These are phyloP conservation scores for Ethmia dodecea DNA, from an alignment of 2,888 invertebrate species.

Conservation along the genomic window DNA sequence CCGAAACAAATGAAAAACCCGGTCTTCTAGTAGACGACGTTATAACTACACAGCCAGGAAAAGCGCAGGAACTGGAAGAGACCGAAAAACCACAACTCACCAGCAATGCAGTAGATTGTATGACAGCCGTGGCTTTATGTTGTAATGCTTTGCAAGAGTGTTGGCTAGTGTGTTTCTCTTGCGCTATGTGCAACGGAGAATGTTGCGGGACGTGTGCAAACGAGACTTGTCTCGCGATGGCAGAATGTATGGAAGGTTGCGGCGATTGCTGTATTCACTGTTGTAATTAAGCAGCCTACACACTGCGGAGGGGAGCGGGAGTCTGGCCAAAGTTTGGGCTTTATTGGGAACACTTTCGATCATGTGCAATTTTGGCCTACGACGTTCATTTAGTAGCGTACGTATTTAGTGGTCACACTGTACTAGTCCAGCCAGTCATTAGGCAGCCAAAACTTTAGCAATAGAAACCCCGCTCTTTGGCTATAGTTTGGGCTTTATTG, in stretches of 20 bases:
- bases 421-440: too few relatives aligned
- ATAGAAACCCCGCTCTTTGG: too few relatives aligned
- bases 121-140: slow-evolving; percentile 6
- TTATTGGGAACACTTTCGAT: too few relatives aligned
- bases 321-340: too few relatives aligned
- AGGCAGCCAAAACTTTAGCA: too few relatives aligned
- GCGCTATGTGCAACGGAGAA: too few relatives aligned
- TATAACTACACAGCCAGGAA: slow-evolving; percentile 16
- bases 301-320: too few relatives aligned
- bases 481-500: too few relatives aligned
- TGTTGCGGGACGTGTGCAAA: slow-evolving; percentile 5
- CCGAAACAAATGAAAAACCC: not conserved
- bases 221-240: slow-evolving; percentile 10
- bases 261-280: slow-evolving; percentile 14
- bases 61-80: slow-evolving; percentile 7
- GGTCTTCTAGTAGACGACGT: slow-evolving; percentile 1
- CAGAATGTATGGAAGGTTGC: slow-evolving; percentile 12
- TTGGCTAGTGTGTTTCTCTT: slow-evolving; percentile 9
- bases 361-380: too few relatives aligned
- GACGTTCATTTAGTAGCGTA: too few relatives aligned
- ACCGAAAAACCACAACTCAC: slow-evolving; percentile 1
- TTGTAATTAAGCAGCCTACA: slow-evolving; percentile 3
- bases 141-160: slow-evolving; percentile 12
- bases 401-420: too few relatives aligned
- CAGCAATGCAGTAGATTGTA: slow-evolving; percentile 7